A percentile compares a stretch with the other conserved stretches of the same genome.
Evolutionary conservation across 2,113 vertebrate genomes (phyloP).

Genomic region (Melanerpes aurifrons): DNA sequence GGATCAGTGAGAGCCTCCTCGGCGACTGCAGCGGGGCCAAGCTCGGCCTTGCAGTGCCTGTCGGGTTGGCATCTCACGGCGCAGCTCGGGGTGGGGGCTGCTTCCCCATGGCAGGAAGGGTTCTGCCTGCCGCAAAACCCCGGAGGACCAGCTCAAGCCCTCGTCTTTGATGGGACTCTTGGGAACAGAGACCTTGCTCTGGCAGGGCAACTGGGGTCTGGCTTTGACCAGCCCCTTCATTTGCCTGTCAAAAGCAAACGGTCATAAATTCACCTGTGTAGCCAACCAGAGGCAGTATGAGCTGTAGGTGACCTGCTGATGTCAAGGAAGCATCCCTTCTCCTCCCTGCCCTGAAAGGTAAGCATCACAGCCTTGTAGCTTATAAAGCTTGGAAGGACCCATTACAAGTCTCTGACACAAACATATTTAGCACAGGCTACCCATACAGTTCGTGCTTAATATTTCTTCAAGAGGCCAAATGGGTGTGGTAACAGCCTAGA

Average conservation of each 20-base stretch:
- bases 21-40: too few relatives aligned
- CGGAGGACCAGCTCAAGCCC: accelerated
- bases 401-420: not conserved
- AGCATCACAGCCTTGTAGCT: accelerated
- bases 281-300: accelerated
- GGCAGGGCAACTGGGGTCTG: accelerated
- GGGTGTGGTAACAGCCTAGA: not conserved
- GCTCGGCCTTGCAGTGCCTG: not conserved
- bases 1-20: not conserved
- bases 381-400: not conserved
- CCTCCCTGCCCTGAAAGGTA: not conserved
- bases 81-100: too few relatives aligned
- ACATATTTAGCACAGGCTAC: not conserved
- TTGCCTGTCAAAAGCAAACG: not conserved
- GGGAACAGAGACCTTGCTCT: not conserved
- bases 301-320: not conserved
- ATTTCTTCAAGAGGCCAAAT: not conserved
- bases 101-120: not conserved
- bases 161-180: accelerated
- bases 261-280: too few relatives aligned
- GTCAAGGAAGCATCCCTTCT: not conserved
- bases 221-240: not conserved
- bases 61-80: not conserved
- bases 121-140: accelerated
- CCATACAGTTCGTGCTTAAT: not conserved